Evolutionary conservation across 2,113 vertebrate genomes (phyloP).

Genomic region (Neodon shergylaensis): DNA sequence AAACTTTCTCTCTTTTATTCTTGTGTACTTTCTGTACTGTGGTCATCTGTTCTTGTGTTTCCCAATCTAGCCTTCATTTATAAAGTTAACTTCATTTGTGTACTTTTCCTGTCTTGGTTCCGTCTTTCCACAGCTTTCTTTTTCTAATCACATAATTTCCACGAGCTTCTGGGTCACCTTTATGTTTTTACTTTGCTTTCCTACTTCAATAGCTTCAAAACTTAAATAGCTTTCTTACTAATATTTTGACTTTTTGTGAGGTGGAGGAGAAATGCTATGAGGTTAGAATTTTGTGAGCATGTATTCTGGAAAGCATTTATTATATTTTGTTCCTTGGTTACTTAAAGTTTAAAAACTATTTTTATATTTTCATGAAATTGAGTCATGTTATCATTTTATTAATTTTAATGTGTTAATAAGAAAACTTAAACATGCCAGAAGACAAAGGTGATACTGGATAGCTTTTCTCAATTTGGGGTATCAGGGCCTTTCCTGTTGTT

Average conservation of each 20-base stretch:
- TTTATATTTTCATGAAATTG: background rate
- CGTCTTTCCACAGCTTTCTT: background rate
- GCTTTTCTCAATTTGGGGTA: background rate
- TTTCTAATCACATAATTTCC: background rate
- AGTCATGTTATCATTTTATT: background rate
- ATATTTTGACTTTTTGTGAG: background rate
- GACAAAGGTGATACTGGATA: background rate
- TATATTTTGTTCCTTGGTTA: background rate
- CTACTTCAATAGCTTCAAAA: background rate
- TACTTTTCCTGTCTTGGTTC: background rate
- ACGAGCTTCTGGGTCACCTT: background rate
- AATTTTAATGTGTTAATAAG: background rate
- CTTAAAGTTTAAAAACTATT: background rate
- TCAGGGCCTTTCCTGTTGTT: background rate
- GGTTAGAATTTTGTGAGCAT: background rate
- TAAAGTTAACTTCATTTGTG: background rate
- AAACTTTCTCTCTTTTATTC: background rate
- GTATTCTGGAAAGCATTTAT: background rate
- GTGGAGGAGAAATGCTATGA: background rate
- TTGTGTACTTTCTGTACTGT: background rate
- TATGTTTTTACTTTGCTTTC: background rate
- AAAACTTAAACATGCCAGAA: conserved; percentile 9
- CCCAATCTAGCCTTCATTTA: conserved; percentile 3
- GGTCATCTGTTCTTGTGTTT: background rate
- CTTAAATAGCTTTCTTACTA: background rate